phyloP scores from a whole-genome alignment of 2,888 invertebrate genomes.

The Sialis lutaria region DNA sequence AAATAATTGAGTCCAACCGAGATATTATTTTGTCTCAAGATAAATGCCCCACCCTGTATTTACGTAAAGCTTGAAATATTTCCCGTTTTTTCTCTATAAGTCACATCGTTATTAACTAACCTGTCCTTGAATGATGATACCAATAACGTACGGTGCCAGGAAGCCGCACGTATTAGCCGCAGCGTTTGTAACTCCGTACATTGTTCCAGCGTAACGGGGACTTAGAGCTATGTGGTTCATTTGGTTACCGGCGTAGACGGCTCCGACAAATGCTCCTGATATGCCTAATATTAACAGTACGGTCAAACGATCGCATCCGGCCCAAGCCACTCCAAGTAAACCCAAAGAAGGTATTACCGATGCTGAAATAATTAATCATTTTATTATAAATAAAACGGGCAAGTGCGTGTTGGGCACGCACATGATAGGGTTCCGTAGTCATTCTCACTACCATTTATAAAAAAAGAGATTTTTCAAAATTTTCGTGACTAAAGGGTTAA shows the following conservation, averaged over 20 bases:
- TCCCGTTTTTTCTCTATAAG: neutral
- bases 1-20: no score
- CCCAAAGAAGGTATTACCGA: slow-evolving; percentile 58
- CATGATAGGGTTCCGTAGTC: no score
- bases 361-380: slow-evolving; percentile 32
- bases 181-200: slow-evolving; percentile 73
- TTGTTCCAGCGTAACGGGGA: slow-evolving; percentile 66
- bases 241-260: slow-evolving; percentile 62
- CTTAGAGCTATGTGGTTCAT: slow-evolving; percentile 74
- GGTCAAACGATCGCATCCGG: slow-evolving; percentile 52
- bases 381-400: neutral
- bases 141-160: slow-evolving; percentile 62
- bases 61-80: no score
- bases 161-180: slow-evolving; percentile 71
- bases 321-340: slow-evolving; percentile 60
- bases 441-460: no score
- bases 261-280: slow-evolving; percentile 58
- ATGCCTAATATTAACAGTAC: slow-evolving; percentile 54
- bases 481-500: no score
- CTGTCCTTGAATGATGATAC: slow-evolving; percentile 49
- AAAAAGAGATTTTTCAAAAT: no score
- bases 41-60: no score
- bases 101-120: slow-evolving; percentile 22
- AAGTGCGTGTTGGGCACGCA: neutral
- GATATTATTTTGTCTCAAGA: no score